Evolutionary conservation across 1,140 invertebrate genomes (phyloP), one percentile per base, ranked within the genome.

Genomic region (Lucilia sericata): DNA sequence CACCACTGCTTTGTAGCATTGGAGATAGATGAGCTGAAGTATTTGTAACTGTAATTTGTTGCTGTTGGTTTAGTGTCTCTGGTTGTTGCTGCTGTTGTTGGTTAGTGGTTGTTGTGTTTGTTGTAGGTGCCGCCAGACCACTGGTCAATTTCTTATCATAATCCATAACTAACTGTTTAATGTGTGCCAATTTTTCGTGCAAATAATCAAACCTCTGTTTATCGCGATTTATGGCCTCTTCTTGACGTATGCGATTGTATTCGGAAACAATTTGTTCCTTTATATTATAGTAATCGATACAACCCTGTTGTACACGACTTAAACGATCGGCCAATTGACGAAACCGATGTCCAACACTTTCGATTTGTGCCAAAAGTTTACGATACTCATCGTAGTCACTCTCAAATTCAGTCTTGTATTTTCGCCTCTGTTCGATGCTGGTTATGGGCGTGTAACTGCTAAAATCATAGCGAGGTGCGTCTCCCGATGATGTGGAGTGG

Each of bases 401-500:
- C 88, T 96, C 95, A 90, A 98, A 98, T 90, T 98, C 97, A 85
- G 94, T 93, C 92, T 97, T 98, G 92, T 98, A 98, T 86, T 94
- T 93, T 85, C 94, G 93, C 86, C 96, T 94, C 92, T 97, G 96
- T 86, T 96, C 95, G 84, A 92, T 89, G 88, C 92, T 94, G 85
- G 91, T 94, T 88, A 98, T 98, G 86, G 93, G 94, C 85, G 94
- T 94, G 91, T 97, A 98, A 92, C 95, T 93, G 87, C 96, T 98
- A 82, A 91, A 91, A 84, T 91, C 89, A 83, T 90, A 91, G 75
- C 86, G 86, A 36, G 88, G 88, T 74, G 81, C 84, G 30, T 87
- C 84, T 51, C 84, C 86, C 5, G 85, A 82, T 47, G 83, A 82
- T 55, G 85, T 85, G 7, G 86, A 70, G 47, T 86, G 85, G 9